Base-by-base conservation (phyloP, 2,888 invertebrate genomes). In the Galeopsomyia nigrocyanea region DNA sequence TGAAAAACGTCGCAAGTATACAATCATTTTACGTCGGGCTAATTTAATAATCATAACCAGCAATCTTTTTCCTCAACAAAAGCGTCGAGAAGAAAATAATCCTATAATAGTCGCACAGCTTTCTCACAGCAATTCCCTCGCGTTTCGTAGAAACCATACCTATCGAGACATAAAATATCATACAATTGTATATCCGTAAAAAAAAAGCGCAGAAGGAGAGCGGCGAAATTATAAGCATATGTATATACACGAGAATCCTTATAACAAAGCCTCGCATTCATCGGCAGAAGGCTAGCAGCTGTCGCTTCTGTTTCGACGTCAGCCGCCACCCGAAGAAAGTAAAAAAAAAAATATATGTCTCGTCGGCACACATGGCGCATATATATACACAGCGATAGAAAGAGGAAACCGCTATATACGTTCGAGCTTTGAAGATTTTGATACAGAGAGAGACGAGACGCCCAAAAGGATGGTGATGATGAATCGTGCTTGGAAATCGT, bases 291-390 rank as follows among this genome's bases (percentile, higher is more conserved):
- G 53, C 51, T 31, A 65, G 53, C 71, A 71, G 71, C 58, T 71
- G 71, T 65, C 65, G 65, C 46, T 71, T 65, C 31, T 31, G 60
- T 39, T 39, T 47, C 49, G 17, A 31, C 65, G 65, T 71, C 65
- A 71, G 22, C 50, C 21, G 46, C 50, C n/a, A n/a, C n/a, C 39
- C 26, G 26, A 60, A 50, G 50, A 60, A 67, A 56, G 49, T 21
- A 57, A 17, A 10, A 39, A 39, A 39, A 13, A 39, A 39, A n/a
- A n/a, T n/a, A n/a, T n/a, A n/a, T 58, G 50, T 68, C 53, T 39
- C 22, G 50, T 61, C 53, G 14, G 68, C 31, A 58, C 70, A 70
- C 50, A 64, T 70, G 70, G 63, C 56, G 62, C 56, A 9, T 47
- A 31, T 26, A 57, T 17, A 22, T 14, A 67, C 13, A 51, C 2